Evolutionary conservation across 92 coral and sea anemone species (phyloP).

Genomic region (Desmophyllum pertusum): DNA sequence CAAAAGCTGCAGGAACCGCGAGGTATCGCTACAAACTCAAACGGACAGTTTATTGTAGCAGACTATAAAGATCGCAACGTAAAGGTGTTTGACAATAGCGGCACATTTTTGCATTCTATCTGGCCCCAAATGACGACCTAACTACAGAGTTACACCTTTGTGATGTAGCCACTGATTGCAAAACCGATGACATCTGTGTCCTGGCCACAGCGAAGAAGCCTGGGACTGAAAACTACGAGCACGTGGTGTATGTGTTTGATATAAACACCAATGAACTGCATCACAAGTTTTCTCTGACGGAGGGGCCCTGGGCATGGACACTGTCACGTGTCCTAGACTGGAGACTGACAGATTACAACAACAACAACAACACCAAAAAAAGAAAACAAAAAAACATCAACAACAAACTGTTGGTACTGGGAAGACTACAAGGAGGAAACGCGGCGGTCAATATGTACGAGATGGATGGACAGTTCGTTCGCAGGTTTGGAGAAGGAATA

Average conservation of each 20-base stretch:
- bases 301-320: not conserved
- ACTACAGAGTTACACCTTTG: not conserved
- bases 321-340: too few relatives aligned
- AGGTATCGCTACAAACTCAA: too few relatives aligned
- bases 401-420: too few relatives aligned
- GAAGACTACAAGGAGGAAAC: too few relatives aligned
- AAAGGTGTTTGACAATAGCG: not conserved
- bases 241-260: not conserved
- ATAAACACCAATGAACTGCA: not conserved
- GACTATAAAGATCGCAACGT: not conserved
- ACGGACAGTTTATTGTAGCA: not conserved
- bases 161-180: not conserved
- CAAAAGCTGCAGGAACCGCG: too few relatives aligned
- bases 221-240: not conserved
- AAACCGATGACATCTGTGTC: not conserved
- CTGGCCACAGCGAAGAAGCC: not conserved
- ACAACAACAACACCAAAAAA: too few relatives aligned
- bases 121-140: not conserved
- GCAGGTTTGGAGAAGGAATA: slow-evolving; percentile 22
- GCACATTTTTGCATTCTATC: not conserved
- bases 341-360: too few relatives aligned
- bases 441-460: slow-evolving; percentile 29
- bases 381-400: too few relatives aligned
- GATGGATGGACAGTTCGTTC: slow-evolving; percentile 36
- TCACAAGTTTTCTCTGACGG: not conserved